Base-by-base conservation (phyloP, 1,140 invertebrate species). In the Brachystomella parvula region DNA sequence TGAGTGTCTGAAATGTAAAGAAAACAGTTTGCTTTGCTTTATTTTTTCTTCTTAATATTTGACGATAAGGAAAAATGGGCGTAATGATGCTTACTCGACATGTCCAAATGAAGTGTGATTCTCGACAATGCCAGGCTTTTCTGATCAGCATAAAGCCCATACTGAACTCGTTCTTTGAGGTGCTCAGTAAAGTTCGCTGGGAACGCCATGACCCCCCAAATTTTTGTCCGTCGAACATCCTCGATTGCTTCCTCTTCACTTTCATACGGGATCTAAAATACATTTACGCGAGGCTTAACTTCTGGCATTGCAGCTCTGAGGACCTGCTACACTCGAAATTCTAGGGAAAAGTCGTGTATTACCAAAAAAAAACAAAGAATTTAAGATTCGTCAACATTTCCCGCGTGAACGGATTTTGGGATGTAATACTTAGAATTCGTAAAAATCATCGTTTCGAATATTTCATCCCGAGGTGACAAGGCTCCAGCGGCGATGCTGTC, bases 161-260 rank as follows among this genome's bases (percentile, higher is more conserved):
- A 75, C 31, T 83, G 81, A 71, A 90, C 82, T 70, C 90, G 82
- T 2, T 85, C 83, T 0, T 87, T 81, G 0, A 96, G 79, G 35
- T 88, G 85, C 65, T 87, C 84, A 0, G 92, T 90, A 73, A 92
- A 96, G 75, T 93, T 93, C 71, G 88, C 82, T 6, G 87, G 86
- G 64, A 96, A 90, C 72, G 88, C 86, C 15, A 96, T 75, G 1
- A 87, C 86, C 0, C 89, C 92, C 92, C 92, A 96, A 0, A 87
- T 86, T 12, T 88, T 78, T 1, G 92, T 92, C 15, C 78, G 76
- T 56, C 80, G 76, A 0, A 95, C 91, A 0, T 86, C 85, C 28
- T 83, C 76, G 67, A 84, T 81, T 0, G 90, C 92, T 0, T 82
- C 79, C 0, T 85, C 82, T 24, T 77, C 74, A 17, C 74, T 74